Conservation (phyloP, 2,888 invertebrate genomes). For the Nebria salina region DNA sequence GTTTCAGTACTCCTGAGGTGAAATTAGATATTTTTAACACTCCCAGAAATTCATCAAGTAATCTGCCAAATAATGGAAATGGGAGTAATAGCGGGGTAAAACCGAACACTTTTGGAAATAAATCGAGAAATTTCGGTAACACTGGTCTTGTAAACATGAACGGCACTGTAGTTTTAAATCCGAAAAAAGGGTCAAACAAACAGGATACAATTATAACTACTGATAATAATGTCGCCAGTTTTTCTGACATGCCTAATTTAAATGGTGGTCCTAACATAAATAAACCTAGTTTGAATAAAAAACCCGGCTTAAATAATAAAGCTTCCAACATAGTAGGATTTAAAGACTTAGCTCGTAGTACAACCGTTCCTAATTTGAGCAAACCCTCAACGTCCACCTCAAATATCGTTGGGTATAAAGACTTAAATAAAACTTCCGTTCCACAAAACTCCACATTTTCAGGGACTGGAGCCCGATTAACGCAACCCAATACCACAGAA, state of each 20-base stretch:
- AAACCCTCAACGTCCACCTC: neutral
- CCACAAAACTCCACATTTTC: constrained; percentile 39
- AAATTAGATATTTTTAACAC: too few species aligned
- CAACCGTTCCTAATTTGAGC: neutral
- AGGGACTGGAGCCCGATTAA: constrained; percentile 49
- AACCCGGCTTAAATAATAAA: neutral
- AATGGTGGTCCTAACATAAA: neutral
- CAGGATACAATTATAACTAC: neutral
- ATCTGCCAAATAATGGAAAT: neutral
- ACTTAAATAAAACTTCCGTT: constrained; percentile 3
- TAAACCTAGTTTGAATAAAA: neutral
- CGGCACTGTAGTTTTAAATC: constrained; percentile 49
- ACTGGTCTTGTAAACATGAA: constrained; percentile 47
- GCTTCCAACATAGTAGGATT: neutral
- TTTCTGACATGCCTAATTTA: neutral
- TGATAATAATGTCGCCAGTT: neutral
- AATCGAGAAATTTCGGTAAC: constrained; percentile 2
- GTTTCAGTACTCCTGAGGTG: too few species aligned
- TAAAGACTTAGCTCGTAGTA: neutral
- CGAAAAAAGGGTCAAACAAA: constrained; percentile 8
- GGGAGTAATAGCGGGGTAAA: neutral
- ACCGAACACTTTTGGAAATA: constrained; percentile 14
- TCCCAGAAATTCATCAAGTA: too few species aligned
- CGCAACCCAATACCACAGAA: constrained; percentile 13
- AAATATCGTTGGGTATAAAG: constrained; percentile 9